Conservation (phyloP, 1,140 invertebrate species). For the Penaeus indicus region DNA sequence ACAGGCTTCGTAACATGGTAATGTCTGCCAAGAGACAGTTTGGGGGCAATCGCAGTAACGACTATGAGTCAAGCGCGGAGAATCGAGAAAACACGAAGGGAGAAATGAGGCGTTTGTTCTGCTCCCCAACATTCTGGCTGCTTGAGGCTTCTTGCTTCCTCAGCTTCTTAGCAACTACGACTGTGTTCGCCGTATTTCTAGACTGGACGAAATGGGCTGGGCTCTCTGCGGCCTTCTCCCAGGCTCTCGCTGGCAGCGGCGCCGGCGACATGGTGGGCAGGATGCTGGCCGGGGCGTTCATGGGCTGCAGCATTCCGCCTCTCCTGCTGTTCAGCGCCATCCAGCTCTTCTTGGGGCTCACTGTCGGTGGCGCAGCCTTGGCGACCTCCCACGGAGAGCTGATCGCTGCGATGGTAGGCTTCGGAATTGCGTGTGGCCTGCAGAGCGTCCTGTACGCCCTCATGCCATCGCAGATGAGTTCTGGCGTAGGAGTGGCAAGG, state of each 20-base stretch:
- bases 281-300: slow-evolving; percentile 41
- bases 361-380: slow-evolving; percentile 19
- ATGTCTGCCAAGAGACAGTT: too few species aligned
- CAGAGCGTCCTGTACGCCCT: slow-evolving; percentile 53
- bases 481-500: slow-evolving; percentile 17
- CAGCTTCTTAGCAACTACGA: slow-evolving; percentile 65
- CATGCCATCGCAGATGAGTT: slow-evolving; percentile 45
- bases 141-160: slow-evolving; percentile 64
- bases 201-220: slow-evolving; percentile 53
- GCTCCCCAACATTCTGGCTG: slow-evolving; percentile 51
- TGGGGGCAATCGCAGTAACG: too few species aligned
- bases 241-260: slow-evolving; percentile 46
- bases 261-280: slow-evolving; percentile 46
- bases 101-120: neutral
- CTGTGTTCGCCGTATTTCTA: slow-evolving; percentile 62
- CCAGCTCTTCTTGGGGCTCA: slow-evolving; percentile 29
- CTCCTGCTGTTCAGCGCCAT: slow-evolving; percentile 44
- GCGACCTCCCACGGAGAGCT: slow-evolving; percentile 15
- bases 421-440: slow-evolving; percentile 49
- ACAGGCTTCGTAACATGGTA: neutral
- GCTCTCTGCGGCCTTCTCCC: slow-evolving; percentile 34
- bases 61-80: neutral
- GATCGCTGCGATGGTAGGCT: slow-evolving; percentile 45
- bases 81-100: neutral
- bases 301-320: slow-evolving; percentile 13